Evolutionary conservation across 2,797 vertebrate species (phyloP), one percentile per base, ranked within the genome.

Genomic region (Pterois miles): DNA sequence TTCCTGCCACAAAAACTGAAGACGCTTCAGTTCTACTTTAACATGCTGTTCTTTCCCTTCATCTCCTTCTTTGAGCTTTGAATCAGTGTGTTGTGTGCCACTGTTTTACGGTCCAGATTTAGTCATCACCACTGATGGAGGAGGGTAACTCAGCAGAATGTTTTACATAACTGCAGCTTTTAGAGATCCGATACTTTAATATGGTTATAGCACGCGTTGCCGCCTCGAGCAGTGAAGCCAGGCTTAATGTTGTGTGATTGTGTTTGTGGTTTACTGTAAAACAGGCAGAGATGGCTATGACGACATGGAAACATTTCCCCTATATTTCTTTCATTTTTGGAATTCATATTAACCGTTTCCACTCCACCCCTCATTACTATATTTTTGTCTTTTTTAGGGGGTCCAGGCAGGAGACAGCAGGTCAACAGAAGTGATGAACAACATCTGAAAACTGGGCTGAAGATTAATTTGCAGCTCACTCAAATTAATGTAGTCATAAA

Each of bases 181-280:
- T 50, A 62, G 71, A 74, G 62, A 84, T 62, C 10, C 36, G 69
- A 76, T 87, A 76, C 71, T 80, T 83, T 71, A 78, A 82, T 65
- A 27, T 23, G 54, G 56, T 77, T 52, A 18, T 60, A 34, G 34
- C 23, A 20, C n/a, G 52, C 52, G 25, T 12, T 2, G 43, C 23
- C 11, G 60, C 22, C 16, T 12, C 20, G 5, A 59, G 54, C 46
- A 69, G 34, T 59, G 25, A 70, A 58, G 63, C 34, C 60, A 48
- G 72, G 66, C 20, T 27, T 66, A 18, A 63, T 68, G 52, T 46
- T 65, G 54, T 76, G 65, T 29, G 48, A 65, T 66, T 40, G 38
- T 68, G 63, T 71, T 72, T 43, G 58, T 71, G 64, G 64, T 70
- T 65, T 11, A n/a, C 54, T 23, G 33, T 53, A 29, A 43, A 60